Conservation (phyloP, 2,113 vertebrate species). For the Grantiella picta region DNA sequence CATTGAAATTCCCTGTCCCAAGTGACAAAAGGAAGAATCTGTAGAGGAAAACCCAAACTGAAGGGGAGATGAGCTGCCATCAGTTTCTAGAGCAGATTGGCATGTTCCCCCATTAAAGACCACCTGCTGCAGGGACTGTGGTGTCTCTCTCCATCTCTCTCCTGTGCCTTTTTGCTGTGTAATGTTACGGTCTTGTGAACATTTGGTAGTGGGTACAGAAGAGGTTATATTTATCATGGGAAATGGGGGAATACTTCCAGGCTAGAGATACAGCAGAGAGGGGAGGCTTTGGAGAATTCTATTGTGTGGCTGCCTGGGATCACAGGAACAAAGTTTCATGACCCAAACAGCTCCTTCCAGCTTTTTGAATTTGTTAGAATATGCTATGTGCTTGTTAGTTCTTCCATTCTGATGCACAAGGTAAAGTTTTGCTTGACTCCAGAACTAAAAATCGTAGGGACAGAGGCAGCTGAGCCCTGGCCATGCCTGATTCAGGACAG, state of each 20-base stretch:
- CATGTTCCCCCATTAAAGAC: neutral
- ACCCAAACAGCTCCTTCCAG: neutral
- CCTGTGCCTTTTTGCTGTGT: neutral
- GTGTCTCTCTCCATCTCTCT: neutral
- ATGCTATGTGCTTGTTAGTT: neutral
- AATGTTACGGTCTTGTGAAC: neutral
- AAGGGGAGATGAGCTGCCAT: neutral
- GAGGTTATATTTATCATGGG: neutral
- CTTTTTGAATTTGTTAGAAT: neutral
- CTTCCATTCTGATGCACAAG: neutral
- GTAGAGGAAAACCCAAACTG: neutral
- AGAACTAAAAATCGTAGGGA: neutral
- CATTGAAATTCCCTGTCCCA: neutral
- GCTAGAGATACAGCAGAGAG: neutral
- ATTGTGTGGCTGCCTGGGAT: neutral
- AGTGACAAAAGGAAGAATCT: neutral
- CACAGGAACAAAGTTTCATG: neutral
- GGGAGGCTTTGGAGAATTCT: neutral
- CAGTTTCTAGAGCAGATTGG: neutral
- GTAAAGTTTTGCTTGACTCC: neutral
- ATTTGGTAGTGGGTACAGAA: neutral
- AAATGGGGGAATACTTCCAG: neutral
- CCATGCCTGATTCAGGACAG: neutral
- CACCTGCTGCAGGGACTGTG: neutral
- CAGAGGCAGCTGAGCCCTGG: neutral